Base-by-base conservation (phyloP, 2,113 vertebrate species). In the Clarias gariepinus region DNA sequence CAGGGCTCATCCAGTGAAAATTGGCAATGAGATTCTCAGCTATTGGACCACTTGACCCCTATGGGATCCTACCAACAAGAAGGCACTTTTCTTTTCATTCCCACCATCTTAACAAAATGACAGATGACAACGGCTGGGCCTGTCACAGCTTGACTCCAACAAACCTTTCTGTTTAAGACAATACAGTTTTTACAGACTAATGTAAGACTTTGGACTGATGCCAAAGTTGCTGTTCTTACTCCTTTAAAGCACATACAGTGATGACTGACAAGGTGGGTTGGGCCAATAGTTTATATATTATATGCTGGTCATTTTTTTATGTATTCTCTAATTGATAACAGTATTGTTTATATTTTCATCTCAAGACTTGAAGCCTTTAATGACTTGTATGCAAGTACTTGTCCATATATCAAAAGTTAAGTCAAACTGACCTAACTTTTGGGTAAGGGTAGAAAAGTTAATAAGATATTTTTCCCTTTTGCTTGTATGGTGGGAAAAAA, bases 1-100 rank as follows among this genome's bases (percentile, higher is more conserved):
- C 90, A 92, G 85, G 93, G 93, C 6, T 95, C 95, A 3, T 58
- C 86, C 78, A 92, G 92, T 0, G 94, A 95, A 89, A 92, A 90
- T 89, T 95, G 94, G 91, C 92, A 91, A 86, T 96, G 92, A 95
- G 83, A 33, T 78, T 36, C 6, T 30, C 36, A 25, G 33, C 84
- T 86, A 53, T 18, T 86, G 84, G 47, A 91, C 66, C 85, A 68
- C 61, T 87, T 87, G 86, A 83, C 81, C 86, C 86, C 86, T 83
- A 87, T 87, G 86, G 86, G 86, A 87, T 87, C 86, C 47, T 83
- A 78, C 47, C 71, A 83, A 78, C 61, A 83, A 64, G 28, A 82
- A 78, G 16, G 86, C 81, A 87, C 86, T 87, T 87, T 47, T 87
- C 7, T 60, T 21, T 77, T 52, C 52, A 33, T 68, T 79, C 61